Evolutionary conservation across 2,888 invertebrate genomes (phyloP).

Genomic region (Chloroclysta siterata): DNA sequence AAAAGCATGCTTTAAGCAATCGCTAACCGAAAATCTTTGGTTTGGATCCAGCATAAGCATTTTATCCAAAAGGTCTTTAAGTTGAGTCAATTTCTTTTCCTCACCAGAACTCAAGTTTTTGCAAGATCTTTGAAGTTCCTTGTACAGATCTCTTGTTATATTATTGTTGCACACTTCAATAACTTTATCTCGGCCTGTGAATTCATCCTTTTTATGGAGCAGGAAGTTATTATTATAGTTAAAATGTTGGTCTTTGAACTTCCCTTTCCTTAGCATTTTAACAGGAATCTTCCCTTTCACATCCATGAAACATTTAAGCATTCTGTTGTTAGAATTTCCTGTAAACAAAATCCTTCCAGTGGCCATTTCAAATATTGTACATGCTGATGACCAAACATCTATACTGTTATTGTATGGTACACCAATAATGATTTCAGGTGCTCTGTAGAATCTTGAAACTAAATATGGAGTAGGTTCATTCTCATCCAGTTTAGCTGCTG

Average conservation of each 20-base stretch:
- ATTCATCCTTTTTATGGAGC: conserved; percentile 98
- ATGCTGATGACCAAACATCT: conserved; percentile 99
- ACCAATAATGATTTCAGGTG: conserved; percentile 99
- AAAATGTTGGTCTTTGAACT: conserved; percentile 98
- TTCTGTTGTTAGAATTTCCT: conserved; percentile 98
- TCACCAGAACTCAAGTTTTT: conserved; percentile 93
- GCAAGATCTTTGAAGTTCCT: conserved; percentile 93
- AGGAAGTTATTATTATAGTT: conserved; percentile 98
- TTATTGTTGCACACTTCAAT: conserved; percentile 95
- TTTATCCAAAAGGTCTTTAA: conserved; percentile 96
- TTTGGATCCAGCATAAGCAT: conserved; percentile 95
- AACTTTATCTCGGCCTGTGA: conserved; percentile 98
- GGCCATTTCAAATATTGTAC: conserved; percentile 98
- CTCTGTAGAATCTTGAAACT: conserved; percentile 98
- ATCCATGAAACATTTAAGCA: conserved; percentile 99
- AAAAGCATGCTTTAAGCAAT: conserved; percentile 96
- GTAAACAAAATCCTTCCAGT: conserved; percentile 99
- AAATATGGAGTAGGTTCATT: conserved; percentile 99
- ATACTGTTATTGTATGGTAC: conserved; percentile 97
- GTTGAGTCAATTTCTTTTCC: conserved; percentile 93
- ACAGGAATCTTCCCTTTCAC: conserved; percentile 98
- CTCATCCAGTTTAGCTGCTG: conserved; percentile 95
- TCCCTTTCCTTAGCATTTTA: conserved; percentile 95
- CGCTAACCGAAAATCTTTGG: conserved; percentile 94
- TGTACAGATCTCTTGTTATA: conserved; percentile 91